These are phyloP conservation scores for honey bee (Apis mellifera) DNA, from an alignment of 1,140 invertebrate species.

Conservation along the genomic window DNA sequence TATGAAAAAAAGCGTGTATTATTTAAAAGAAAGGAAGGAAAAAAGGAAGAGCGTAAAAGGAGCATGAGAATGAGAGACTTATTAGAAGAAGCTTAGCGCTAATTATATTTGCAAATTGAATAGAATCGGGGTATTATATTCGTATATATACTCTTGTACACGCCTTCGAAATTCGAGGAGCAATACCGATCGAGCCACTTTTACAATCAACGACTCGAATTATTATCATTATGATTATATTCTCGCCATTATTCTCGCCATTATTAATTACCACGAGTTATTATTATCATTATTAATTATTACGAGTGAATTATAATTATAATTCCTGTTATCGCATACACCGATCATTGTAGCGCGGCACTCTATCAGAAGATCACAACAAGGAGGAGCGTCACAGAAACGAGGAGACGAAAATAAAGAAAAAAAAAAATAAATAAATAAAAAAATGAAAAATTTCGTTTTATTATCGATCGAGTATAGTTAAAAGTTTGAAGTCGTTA, in stretches of 20 bases:
- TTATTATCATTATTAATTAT: constrained; percentile 23
- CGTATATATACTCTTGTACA: neutral
- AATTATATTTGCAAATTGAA: constrained; percentile 43
- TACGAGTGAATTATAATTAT: constrained; percentile 18
- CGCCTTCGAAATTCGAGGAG: constrained; percentile 46
- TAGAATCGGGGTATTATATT: neutral
- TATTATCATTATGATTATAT: constrained; percentile 26
- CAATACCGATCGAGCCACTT: constrained; percentile 54
- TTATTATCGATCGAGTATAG: constrained; percentile 50
- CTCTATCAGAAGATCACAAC: constrained; percentile 38
- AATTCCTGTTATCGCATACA: constrained; percentile 30
- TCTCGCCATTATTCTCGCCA: constrained; percentile 2
- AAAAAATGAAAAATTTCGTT: neutral
- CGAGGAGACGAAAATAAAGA: neutral
- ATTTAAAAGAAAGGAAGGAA: neutral
- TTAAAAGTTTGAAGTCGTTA: constrained; percentile 41
- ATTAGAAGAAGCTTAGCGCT: constrained; percentile 24
- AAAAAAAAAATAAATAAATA: neutral
- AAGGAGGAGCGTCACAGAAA: neutral
- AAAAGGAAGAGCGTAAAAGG: neutral
- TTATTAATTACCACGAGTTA: constrained; percentile 28
- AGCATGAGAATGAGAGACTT: neutral
- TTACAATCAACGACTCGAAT: constrained; percentile 50
- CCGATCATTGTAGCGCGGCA: constrained; percentile 58
- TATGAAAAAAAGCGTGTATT: neutral